Conservation (phyloP, 1,140 invertebrate species). For the Homalodisca vitripennis region DNA sequence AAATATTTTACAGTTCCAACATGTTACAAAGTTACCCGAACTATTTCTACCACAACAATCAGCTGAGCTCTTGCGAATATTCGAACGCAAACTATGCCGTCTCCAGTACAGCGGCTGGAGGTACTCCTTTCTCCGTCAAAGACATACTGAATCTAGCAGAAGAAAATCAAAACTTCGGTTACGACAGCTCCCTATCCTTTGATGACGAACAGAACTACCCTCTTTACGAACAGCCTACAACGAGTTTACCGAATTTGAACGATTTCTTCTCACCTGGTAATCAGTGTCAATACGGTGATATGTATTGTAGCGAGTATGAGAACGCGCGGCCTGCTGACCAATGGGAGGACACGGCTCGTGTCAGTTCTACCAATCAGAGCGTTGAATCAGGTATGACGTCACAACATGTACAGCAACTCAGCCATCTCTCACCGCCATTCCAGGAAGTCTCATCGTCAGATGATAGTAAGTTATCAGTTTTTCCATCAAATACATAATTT, state of each 20-base stretch:
- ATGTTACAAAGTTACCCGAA: slow-evolving; percentile 13
- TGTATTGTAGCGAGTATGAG: neutral
- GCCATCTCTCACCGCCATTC: slow-evolving; percentile 47
- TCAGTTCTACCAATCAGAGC: neutral
- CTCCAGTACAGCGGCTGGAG: neutral
- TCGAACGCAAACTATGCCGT: slow-evolving; percentile 9
- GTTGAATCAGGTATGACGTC: slow-evolving; percentile 41
- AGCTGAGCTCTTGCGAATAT: neutral
- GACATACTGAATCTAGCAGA: slow-evolving; percentile 47
- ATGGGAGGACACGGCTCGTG: neutral
- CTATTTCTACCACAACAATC: slow-evolving; percentile 1
- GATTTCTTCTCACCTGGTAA: neutral
- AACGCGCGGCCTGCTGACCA: neutral
- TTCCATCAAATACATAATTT: too few species aligned
- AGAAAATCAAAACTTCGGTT: slow-evolving; percentile 34
- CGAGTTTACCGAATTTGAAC: neutral
- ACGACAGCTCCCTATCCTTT: slow-evolving; percentile 14
- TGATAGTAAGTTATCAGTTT: neutral
- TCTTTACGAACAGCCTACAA: neutral
- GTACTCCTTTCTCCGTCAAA: slow-evolving; percentile 48
- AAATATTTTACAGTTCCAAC: too few species aligned
- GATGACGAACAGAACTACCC: slow-evolving; percentile 10
- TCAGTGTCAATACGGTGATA: neutral
- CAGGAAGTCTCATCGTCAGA: slow-evolving; percentile 32
- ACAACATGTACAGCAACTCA: slow-evolving; percentile 47